phyloP scores from a whole-genome alignment of 2,797 vertebrate species.

The Melanotaenia pygmaea region DNA sequence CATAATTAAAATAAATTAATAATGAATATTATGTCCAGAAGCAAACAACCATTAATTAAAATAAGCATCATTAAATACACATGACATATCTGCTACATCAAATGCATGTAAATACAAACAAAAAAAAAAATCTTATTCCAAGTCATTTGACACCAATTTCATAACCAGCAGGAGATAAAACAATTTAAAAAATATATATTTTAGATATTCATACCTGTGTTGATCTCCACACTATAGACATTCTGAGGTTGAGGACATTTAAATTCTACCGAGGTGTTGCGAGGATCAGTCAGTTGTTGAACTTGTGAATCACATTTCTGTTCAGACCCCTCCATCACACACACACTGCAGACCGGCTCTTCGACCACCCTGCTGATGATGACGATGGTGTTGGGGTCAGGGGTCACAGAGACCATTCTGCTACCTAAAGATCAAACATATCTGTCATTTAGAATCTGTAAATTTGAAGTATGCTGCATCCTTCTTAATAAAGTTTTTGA shows the following conservation, averaged over 20 bases:
- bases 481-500: background rate
- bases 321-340: constrained; percentile 32
- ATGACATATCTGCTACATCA: background rate
- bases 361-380: constrained; percentile 27
- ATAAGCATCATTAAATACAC: background rate
- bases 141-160: background rate
- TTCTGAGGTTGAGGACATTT: constrained; percentile 76
- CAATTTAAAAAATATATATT: background rate
- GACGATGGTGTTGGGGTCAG: constrained; percentile 64
- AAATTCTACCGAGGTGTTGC: constrained; percentile 68
- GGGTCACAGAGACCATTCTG: constrained; percentile 56
- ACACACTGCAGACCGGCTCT: constrained; percentile 71
- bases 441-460: background rate
- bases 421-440: constrained; percentile 52
- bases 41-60: background rate
- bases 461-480: background rate
- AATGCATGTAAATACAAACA: background rate
- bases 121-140: background rate
- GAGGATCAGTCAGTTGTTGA: background rate
- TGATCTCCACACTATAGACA: constrained; percentile 75
- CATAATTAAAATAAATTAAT: background rate
- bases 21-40: background rate
- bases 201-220: constrained; percentile 65
- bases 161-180: background rate
- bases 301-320: constrained; percentile 2